Percentiles rank a stretch among this genome's conserved stretches.
Conservation (phyloP, 2,113 vertebrate species). For the Eudorcas thomsonii region DNA sequence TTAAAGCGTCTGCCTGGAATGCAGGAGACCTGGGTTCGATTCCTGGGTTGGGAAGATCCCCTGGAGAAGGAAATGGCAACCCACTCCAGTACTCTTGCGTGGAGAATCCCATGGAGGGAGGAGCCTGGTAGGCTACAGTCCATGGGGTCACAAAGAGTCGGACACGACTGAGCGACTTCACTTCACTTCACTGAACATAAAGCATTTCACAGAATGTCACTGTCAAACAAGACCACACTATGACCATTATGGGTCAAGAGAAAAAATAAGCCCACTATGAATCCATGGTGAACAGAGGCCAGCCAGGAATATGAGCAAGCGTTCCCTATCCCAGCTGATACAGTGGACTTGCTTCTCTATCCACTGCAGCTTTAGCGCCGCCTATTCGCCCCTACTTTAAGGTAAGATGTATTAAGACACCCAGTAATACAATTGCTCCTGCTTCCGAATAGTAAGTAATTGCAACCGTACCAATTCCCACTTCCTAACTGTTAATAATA, state of each 20-base stretch:
- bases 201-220: not conserved
- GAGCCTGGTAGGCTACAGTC: too few species aligned
- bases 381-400: not conserved
- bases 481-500: not conserved
- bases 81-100: too few species aligned
- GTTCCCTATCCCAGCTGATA: not conserved
- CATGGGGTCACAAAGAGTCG: too few species aligned
- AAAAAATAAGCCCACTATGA: not conserved
- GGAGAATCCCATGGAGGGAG: too few species aligned
- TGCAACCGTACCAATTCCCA: not conserved
- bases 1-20: too few species aligned
- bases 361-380: not conserved
- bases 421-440: not conserved
- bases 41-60: too few species aligned
- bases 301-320: not conserved
- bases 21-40: too few species aligned
- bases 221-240: not conserved
- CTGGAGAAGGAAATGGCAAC: too few species aligned
- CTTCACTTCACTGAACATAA: not conserved
- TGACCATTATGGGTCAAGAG: not conserved
- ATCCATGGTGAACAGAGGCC: not conserved
- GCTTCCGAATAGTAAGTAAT: not conserved
- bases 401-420: not conserved
- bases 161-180: too few species aligned
- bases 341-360: not conserved